phyloP scores from a whole-genome alignment of 1,140 invertebrate genomes.

The Hormaphis cornu region DNA sequence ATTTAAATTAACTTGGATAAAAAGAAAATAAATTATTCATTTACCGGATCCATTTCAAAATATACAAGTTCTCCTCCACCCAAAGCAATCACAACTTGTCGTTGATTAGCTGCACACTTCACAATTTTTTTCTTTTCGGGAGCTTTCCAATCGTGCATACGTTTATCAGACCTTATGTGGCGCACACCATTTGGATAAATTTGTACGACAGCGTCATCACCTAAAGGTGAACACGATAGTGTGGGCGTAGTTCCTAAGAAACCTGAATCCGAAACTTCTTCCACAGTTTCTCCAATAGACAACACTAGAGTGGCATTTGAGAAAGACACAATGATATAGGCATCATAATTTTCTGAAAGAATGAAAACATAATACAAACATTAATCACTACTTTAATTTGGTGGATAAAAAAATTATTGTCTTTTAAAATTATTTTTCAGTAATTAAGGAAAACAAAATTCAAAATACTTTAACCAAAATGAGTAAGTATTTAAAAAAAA shows the following conservation, averaged over 20 bases:
- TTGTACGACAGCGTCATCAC: conserved; percentile 95
- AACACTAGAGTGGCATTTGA: conserved; percentile 98
- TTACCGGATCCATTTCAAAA: conserved; percentile 98
- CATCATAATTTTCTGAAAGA: conserved; percentile 93
- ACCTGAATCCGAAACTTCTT: conserved; percentile 99
- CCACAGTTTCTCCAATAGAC: conserved; percentile 98
- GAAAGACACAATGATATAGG: conserved; percentile 99
- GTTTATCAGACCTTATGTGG: conserved; percentile 92
- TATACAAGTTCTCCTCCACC: conserved; percentile 97
- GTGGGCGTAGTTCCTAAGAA: conserved; percentile 98
- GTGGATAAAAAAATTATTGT: conserved; percentile 34
- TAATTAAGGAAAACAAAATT: conserved; percentile 2
- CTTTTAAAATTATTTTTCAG: background rate
- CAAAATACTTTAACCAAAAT: background rate
- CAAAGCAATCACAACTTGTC: conserved; percentile 96
- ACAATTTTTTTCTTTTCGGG: conserved; percentile 95
- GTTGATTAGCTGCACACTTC: conserved; percentile 95
- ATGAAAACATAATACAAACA: conserved; percentile 43
- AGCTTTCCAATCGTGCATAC: conserved; percentile 98
- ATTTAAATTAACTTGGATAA: too few relatives aligned
- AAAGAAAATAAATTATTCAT: conserved; percentile 40
- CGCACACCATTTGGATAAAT: conserved; percentile 98
- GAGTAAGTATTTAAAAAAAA: background rate
- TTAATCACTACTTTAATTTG: background rate
- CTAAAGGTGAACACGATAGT: conserved; percentile 89